Conservation (phyloP, 2,888 invertebrate species). For the Sphaerophoria taeniata region DNA sequence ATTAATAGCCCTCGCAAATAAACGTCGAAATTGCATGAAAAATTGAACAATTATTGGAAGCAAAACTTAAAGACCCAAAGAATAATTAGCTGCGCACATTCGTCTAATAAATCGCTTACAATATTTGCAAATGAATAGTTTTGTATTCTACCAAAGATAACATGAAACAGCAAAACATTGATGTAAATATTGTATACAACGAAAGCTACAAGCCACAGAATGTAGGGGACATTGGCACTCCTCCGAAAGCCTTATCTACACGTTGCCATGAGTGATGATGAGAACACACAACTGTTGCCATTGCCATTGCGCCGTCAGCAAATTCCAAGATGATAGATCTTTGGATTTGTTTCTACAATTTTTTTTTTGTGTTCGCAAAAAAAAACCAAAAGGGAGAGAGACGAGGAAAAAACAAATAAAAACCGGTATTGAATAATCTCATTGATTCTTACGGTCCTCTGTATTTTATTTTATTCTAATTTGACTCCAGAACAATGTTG, state of each 20-base stretch:
- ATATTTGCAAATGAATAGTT: background rate
- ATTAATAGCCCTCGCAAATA: constrained; percentile 18
- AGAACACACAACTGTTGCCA: constrained; percentile 53
- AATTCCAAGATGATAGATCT: constrained; percentile 6
- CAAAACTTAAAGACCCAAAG: constrained; percentile 16
- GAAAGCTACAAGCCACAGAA: no score
- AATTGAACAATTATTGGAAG: constrained; percentile 20
- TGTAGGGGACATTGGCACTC: no score
- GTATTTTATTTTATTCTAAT: background rate
- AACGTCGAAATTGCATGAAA: constrained; percentile 17
- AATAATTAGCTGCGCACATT: constrained; percentile 53
- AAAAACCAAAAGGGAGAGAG: no score
- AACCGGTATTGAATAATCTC: background rate
- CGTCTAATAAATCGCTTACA: background rate
- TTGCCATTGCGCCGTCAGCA: background rate
- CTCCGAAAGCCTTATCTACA: background rate
- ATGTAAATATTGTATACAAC: no score
- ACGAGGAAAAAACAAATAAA: no score
- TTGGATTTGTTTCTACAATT: background rate
- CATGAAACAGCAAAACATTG: no score
- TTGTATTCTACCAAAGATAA: background rate
- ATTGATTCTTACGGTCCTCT: background rate
- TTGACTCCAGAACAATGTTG: background rate
- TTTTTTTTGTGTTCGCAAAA: background rate
- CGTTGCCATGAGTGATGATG: constrained; percentile 4